Base-by-base conservation (phyloP, 2,113 vertebrate genomes). In the Sturnus vulgaris region DNA sequence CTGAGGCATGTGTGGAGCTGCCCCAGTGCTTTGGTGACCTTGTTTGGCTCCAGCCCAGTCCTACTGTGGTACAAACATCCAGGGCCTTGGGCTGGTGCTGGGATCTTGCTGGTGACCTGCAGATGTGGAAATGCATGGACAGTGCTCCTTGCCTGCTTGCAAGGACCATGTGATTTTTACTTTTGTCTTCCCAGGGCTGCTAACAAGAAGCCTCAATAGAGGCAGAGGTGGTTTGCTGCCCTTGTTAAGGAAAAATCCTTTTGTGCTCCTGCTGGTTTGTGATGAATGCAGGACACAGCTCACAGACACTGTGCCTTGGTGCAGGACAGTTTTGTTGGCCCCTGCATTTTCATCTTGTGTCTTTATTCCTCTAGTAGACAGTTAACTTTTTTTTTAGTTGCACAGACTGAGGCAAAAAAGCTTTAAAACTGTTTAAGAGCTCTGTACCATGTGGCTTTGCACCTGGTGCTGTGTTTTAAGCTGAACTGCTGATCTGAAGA, bases 21-120 rank as follows among this genome's bases (percentile, higher is more conserved):
- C 24, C 59, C 47, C 46, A 11, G 55, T 56, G 59, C 64, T 53
- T 44, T 27, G 60, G 50, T 56, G 77, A 69, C 64, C 65, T 91
- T 15, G 14, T 10, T 57, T 89, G 84, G 50, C 77, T 88, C 64
- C 46, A 81, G 50, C 69, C 68, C 37, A 6, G 53, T n/a, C 81
- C 72, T 49, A 1, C 81, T 73, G 69, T 1, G 3, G 17, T 17
- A 40, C 59, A 57, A 81, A 46, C 81, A 39, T 37, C 37, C 72
- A 68, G 30, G 40, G 28, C 55, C 19, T 52, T 4, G 2, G 16
- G 8, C 52, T 53, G 17, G 28, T 0, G 0, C 72, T 27, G 75
- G 40, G 49, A 16, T 60, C 44, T 63, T 68, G 56, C 57, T 80
- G 92, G 23, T 3, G 11, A 35, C 55, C 27, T 53, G 85, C 50